Evolutionary conservation across 2,888 invertebrate species (phyloP).

Genomic region (Eupithecia vulgata): DNA sequence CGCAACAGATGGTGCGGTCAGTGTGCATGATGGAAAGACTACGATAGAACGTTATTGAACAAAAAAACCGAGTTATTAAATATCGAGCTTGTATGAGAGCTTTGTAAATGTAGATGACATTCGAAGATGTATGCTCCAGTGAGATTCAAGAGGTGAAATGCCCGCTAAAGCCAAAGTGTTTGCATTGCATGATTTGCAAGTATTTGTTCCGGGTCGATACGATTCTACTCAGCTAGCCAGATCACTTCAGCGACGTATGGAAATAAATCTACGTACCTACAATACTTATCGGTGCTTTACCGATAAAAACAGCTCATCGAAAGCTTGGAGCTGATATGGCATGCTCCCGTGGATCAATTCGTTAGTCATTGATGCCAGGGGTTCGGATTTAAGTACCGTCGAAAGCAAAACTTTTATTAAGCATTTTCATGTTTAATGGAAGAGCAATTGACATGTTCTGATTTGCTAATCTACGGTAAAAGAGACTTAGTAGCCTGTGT

Average conservation of each 20-base stretch:
- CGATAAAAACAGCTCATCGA: background rate
- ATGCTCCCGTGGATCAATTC: background rate
- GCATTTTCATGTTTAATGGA: background rate
- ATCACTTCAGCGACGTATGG: slow-evolving; percentile 1
- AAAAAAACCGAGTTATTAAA: background rate
- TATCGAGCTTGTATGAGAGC: background rate
- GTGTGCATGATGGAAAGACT: slow-evolving; percentile 1
- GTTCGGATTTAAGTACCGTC: background rate
- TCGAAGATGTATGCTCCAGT: background rate
- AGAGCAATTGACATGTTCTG: no score
- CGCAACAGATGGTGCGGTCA: slow-evolving; percentile 32
- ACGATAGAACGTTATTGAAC: background rate
- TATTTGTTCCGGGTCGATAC: background rate
- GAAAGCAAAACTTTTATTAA: background rate
- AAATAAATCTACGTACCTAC: background rate
- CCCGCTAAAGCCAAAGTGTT: background rate
- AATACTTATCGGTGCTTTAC: background rate
- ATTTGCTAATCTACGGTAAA: no score
- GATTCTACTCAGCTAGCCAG: background rate
- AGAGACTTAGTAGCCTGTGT: no score
- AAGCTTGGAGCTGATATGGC: background rate
- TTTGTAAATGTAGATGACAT: background rate
- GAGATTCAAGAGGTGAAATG: slow-evolving; percentile 3
- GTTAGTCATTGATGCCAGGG: background rate
- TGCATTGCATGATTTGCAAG: background rate